Conservation (phyloP, 2,888 invertebrate species). For the Aspidiotus rigidus region DNA sequence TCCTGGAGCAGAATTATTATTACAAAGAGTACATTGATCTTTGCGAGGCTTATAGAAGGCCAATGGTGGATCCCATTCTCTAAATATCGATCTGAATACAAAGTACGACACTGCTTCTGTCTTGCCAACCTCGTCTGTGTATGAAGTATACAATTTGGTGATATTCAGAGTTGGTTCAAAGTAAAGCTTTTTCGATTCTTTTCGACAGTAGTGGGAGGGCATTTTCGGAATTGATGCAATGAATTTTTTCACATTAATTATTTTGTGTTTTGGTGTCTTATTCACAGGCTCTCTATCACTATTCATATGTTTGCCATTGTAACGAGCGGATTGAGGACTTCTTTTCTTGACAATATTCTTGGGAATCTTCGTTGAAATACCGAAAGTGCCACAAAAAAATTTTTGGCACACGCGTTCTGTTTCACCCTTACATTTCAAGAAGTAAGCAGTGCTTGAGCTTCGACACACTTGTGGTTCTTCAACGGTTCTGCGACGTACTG, state of each 20-base stretch:
- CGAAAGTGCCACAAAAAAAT: background rate
- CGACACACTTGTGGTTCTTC: too few relatives aligned
- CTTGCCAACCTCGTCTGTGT: too few relatives aligned
- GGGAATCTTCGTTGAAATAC: background rate
- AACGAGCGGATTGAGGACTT: background rate
- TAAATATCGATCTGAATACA: constrained; percentile 29
- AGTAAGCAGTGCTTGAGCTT: too few relatives aligned
- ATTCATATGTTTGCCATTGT: too few relatives aligned
- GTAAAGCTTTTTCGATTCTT: constrained; percentile 10
- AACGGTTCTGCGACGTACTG: too few relatives aligned
- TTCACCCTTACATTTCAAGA: too few relatives aligned
- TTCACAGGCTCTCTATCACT: too few relatives aligned
- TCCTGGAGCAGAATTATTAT: constrained; percentile 19
- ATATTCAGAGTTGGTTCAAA: constrained; percentile 17
- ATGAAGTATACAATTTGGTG: constrained; percentile 10
- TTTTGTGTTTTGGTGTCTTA: background rate
- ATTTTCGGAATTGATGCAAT: constrained; percentile 15
- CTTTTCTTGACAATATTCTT: background rate
- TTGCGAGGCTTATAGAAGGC: constrained; percentile 30
- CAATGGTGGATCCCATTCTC: constrained; percentile 20
- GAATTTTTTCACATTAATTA: background rate
- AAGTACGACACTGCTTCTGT: background rate
- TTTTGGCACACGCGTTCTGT: background rate
- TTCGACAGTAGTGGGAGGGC: constrained; percentile 19
- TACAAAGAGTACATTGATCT: constrained; percentile 31